Conservation (phyloP, 2,797 vertebrate genomes). For the Enteromius afrohamiltoni region DNA sequence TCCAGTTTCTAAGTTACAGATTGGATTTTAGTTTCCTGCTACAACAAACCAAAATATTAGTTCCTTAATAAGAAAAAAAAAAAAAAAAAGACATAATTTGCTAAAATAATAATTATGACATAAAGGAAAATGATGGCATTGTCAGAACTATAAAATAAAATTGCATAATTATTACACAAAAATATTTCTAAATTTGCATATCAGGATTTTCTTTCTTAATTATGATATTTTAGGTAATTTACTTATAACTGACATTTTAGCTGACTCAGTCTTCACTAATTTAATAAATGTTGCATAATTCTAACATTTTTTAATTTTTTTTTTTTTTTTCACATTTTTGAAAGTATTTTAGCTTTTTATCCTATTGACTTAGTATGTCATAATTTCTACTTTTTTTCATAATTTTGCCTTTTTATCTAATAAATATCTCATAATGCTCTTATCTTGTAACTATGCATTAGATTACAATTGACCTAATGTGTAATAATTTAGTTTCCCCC, state of each 20-base stretch:
- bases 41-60: background rate
- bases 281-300: no score
- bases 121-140: background rate
- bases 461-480: no score
- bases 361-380: no score
- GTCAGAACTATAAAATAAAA: background rate
- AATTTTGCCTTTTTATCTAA: background rate
- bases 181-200: background rate
- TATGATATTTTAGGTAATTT: no score
- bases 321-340: no score
- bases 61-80: background rate
- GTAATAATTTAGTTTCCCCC: no score
- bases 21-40: background rate
- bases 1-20: no score
- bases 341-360: no score
- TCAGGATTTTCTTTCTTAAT: background rate
- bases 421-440: background rate
- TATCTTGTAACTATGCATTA: background rate
- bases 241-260: no score
- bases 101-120: background rate
- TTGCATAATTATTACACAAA: background rate
- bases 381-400: no score
- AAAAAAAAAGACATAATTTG: background rate
- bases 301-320: no score
- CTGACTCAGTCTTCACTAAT: no score